These are phyloP conservation scores for Chloebia gouldiae DNA, from an alignment of 2,113 vertebrate species.

Conservation along the genomic window DNA sequence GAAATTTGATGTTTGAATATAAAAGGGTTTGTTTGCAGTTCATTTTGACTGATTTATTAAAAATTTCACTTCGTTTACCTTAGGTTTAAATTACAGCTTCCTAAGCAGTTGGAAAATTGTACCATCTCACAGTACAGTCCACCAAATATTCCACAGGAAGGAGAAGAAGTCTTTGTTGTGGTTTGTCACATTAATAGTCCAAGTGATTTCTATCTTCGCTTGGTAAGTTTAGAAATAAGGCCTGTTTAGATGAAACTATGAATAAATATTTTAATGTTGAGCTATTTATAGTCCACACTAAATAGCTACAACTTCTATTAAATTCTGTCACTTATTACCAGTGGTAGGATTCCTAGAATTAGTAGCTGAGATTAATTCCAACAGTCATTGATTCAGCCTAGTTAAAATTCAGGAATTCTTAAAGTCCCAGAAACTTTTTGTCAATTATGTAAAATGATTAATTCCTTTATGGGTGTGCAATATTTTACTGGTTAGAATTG, in stretches of 20 bases:
- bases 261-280: neutral
- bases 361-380: neutral
- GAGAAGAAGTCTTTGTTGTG: constrained; percentile 69
- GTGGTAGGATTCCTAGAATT: neutral
- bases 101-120: constrained; percentile 11
- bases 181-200: constrained; percentile 85
- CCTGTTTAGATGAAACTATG: neutral
- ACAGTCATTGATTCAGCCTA: neutral
- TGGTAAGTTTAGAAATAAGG: constrained; percentile 73
- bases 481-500: neutral
- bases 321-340: neutral
- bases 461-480: neutral
- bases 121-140: constrained; percentile 69
- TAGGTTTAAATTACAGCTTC: constrained; percentile 67
- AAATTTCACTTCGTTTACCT: neutral
- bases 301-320: neutral
- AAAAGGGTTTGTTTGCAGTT: neutral
- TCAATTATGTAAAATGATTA: neutral
- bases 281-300: neutral
- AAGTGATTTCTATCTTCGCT: constrained; percentile 86
- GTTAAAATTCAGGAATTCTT: neutral
- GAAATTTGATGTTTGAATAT: neutral
- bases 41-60: neutral
- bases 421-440: neutral
- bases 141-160: constrained; percentile 74